These are phyloP conservation scores for Pomacea maculata DNA, from an alignment of 1,140 invertebrate genomes.

Conservation along the genomic window DNA sequence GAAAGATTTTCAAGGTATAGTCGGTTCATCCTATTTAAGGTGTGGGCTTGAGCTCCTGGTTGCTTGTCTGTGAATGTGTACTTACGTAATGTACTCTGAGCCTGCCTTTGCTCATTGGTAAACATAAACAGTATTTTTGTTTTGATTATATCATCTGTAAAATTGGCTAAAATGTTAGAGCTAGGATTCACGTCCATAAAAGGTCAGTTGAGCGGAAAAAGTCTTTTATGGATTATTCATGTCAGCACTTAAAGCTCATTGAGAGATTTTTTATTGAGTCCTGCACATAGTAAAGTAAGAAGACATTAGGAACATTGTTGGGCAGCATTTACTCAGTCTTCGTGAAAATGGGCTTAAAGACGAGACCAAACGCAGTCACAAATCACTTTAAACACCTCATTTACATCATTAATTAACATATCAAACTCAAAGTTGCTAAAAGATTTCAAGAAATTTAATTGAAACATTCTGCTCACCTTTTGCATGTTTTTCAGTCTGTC, in stretches of 20 bases:
- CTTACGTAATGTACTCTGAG: not conserved
- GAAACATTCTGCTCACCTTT: no score
- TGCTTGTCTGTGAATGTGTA: not conserved
- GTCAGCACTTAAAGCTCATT: not conserved
- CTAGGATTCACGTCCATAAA: not conserved
- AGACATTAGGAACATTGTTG: constrained; percentile 93
- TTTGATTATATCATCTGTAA: not conserved
- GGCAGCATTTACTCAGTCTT: constrained; percentile 67
- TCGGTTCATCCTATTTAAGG: not conserved
- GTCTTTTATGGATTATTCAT: not conserved
- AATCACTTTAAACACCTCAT: no score
- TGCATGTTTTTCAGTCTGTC: no score
- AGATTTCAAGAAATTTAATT: no score
- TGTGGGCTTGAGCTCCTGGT: not conserved
- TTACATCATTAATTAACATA: no score
- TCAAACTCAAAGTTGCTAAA: no score
- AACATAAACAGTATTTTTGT: not conserved
- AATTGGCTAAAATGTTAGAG: not conserved
- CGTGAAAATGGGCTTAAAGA: no score
- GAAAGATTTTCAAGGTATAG: not conserved
- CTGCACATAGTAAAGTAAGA: constrained; percentile 75
- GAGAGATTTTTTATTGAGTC: not conserved
- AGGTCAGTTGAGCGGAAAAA: not conserved
- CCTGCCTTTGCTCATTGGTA: not conserved
- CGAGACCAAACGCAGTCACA: no score